phyloP scores from a whole-genome alignment of 1,140 invertebrate genomes.

The Diorhabda elongata region DNA sequence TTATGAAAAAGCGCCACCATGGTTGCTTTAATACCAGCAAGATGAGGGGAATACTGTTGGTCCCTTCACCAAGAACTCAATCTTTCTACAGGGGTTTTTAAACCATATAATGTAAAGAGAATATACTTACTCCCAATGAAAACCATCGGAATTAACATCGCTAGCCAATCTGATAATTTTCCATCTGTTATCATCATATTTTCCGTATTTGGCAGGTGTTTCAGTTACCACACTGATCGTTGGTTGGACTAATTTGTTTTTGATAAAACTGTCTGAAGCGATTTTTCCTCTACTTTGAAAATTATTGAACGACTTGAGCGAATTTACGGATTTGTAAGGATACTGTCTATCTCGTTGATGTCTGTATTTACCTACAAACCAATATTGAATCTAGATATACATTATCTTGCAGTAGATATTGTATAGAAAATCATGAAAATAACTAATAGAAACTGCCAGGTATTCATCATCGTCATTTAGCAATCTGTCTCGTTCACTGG shows the following conservation, averaged over 20 bases:
- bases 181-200: constrained; percentile 23
- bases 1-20: too few relatives aligned
- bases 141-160: constrained; percentile 25
- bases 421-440: too few relatives aligned
- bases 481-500: too few relatives aligned
- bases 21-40: too few relatives aligned
- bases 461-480: too few relatives aligned
- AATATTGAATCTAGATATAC: neutral
- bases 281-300: neutral
- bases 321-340: neutral
- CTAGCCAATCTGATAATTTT: constrained; percentile 25
- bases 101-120: too few relatives aligned
- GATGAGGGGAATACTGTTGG: too few relatives aligned
- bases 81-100: too few relatives aligned
- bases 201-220: constrained; percentile 2
- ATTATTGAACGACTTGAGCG: neutral
- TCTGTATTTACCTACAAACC: neutral
- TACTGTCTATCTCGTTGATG: constrained; percentile 4
- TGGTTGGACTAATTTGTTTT: constrained; percentile 5
- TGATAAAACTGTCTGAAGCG: neutral
- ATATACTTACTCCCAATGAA: constrained; percentile 30
- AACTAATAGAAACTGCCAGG: too few relatives aligned
- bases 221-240: neutral
- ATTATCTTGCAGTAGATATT: too few relatives aligned
- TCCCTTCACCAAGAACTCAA: too few relatives aligned